A percentile compares a stretch with the other conserved stretches of the same genome.
These are phyloP conservation scores for Epinephelus moara DNA, from an alignment of 2,113 vertebrate genomes.

Conservation along the genomic window DNA sequence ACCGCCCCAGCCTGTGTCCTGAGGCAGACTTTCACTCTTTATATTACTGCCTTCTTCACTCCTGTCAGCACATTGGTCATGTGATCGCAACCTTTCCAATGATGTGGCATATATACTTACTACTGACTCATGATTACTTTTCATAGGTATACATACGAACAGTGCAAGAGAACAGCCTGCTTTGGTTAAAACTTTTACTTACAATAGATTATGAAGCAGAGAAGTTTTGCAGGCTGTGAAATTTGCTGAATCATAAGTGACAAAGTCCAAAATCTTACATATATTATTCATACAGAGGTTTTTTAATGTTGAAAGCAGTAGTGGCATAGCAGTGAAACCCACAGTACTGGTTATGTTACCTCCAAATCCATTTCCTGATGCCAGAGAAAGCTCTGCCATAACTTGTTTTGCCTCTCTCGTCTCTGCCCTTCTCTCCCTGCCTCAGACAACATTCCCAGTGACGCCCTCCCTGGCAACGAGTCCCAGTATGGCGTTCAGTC, in stretches of 20 bases:
- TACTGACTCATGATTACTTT: no score
- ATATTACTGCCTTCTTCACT: no score
- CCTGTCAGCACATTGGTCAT: no score
- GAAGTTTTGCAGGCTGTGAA: not conserved
- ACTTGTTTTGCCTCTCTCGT: conserved; percentile 24
- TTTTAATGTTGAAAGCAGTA: not conserved
- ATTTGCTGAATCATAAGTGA: not conserved
- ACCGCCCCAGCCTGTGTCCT: no score
- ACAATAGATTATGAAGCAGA: not conserved
- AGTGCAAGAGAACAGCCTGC: no score
- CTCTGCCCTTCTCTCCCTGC: conserved; percentile 13
- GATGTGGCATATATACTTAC: no score
- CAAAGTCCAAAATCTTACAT: not conserved
- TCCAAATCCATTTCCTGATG: conserved; percentile 7
- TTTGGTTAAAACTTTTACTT: not conserved
- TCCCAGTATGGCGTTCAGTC: conserved; percentile 94
- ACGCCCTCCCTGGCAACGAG: conserved; percentile 90
- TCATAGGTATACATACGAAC: no score
- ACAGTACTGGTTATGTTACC: not conserved
- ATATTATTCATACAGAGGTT: not conserved
- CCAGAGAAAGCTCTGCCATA: conserved; percentile 9
- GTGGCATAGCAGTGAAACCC: not conserved
- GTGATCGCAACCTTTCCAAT: no score
- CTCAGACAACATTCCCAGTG: conserved; percentile 92
- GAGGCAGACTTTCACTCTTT: no score